These are phyloP conservation scores for Drosophila merina DNA, from an alignment of 2,888 invertebrate genomes.

Conservation along the genomic window DNA sequence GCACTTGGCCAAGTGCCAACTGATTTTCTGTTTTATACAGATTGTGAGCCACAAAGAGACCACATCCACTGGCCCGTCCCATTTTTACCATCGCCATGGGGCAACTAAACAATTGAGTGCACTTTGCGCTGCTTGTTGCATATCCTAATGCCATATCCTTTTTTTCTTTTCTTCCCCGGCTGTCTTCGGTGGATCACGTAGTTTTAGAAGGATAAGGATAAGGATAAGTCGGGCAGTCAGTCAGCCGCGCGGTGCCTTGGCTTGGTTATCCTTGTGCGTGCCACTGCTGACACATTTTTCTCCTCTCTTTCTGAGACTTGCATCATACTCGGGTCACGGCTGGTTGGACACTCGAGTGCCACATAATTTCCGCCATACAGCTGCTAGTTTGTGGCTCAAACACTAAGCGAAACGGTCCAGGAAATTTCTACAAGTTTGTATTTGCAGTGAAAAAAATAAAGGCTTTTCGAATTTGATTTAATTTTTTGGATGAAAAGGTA, in stretches of 20 bases:
- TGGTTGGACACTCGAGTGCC: constrained; percentile 67
- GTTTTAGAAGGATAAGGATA: constrained; percentile 13
- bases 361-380: constrained; percentile 61
- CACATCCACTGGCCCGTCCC: neutral
- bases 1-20: constrained; percentile 68
- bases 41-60: constrained; percentile 30
- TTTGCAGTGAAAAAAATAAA: neutral
- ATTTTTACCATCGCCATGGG: constrained; percentile 9
- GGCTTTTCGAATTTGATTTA: no score
- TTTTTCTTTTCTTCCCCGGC: constrained; percentile 42
- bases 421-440: neutral
- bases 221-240: constrained; percentile 54
- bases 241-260: constrained; percentile 19
- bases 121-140: constrained; percentile 63
- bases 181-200: constrained; percentile 42
- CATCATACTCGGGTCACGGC: constrained; percentile 63
- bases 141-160: constrained; percentile 12
- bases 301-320: constrained; percentile 50
- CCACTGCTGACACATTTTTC: constrained; percentile 69
- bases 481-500: no score
- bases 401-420: neutral
- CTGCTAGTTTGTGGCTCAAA: constrained; percentile 2
- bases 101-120: constrained; percentile 65
- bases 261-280: constrained; percentile 54
- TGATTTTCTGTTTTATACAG: constrained; percentile 46